phyloP scores from a whole-genome alignment of 2,797 vertebrate genomes.

The Danio tinwini region DNA sequence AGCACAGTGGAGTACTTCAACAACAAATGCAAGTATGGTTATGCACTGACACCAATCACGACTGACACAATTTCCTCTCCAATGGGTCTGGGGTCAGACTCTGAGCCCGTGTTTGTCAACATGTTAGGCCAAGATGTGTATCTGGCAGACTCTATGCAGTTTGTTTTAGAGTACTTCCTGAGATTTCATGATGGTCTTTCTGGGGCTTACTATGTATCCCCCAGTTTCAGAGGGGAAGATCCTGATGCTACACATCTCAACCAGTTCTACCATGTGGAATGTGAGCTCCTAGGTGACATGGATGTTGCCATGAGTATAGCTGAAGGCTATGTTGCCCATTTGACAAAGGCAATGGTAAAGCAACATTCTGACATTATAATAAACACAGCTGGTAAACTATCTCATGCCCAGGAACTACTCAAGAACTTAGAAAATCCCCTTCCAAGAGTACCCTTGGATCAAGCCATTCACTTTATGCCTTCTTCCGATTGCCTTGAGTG shows the following conservation, averaged over 20 bases:
- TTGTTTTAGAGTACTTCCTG: slow-evolving; percentile 83
- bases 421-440: slow-evolving; percentile 71
- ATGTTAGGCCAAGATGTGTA: slow-evolving; percentile 79
- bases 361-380: slow-evolving; percentile 75
- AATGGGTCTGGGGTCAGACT: slow-evolving; percentile 84
- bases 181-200: slow-evolving; percentile 79
- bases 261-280: slow-evolving; percentile 85
- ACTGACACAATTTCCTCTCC: slow-evolving; percentile 85
- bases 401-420: slow-evolving; percentile 72
- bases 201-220: slow-evolving; percentile 80
- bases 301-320: slow-evolving; percentile 76
- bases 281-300: slow-evolving; percentile 81
- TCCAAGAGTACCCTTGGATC: slow-evolving; percentile 76
- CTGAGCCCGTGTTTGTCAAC: slow-evolving; percentile 79
- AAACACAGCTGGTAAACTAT: slow-evolving; percentile 72
- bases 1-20: slow-evolving; percentile 82
- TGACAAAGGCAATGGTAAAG: slow-evolving; percentile 77
- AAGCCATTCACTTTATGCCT: slow-evolving; percentile 80
- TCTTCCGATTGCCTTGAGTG: slow-evolving; percentile 79
- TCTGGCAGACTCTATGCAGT: slow-evolving; percentile 85
- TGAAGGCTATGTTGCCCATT: slow-evolving; percentile 76
- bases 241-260: slow-evolving; percentile 82
- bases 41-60: slow-evolving; percentile 81
- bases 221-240: slow-evolving; percentile 83
- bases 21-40: slow-evolving; percentile 73